These are phyloP conservation scores for Mystacides longicornis DNA, from an alignment of 2,888 invertebrate genomes.

Conservation along the genomic window DNA sequence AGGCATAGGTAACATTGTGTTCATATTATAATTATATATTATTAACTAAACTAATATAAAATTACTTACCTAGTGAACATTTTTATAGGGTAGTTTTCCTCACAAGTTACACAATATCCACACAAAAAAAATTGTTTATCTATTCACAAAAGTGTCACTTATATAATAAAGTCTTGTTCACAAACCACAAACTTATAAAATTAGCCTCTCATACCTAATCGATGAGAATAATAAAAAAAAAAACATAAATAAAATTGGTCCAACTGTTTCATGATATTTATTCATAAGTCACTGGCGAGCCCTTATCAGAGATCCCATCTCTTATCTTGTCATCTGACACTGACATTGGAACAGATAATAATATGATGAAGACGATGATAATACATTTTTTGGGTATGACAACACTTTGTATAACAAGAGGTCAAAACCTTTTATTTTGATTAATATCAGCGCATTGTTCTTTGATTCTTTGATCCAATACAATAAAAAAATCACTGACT, in stretches of 20 bases:
- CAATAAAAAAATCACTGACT: background rate
- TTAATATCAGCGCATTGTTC: background rate
- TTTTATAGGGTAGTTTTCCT: conserved; percentile 5
- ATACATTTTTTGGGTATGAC: background rate
- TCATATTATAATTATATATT: too few relatives aligned
- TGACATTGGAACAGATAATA: background rate
- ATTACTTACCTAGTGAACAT: conserved; percentile 14
- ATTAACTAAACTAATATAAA: too few relatives aligned
- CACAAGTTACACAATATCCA: background rate
- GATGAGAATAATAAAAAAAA: too few relatives aligned
- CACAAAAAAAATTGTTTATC: background rate
- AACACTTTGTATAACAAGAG: conserved; percentile 1
- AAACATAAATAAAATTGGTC: background rate
- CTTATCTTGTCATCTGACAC: background rate
- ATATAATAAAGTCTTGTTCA: too few relatives aligned
- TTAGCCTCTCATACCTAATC: too few relatives aligned
- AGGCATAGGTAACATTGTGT: too few relatives aligned
- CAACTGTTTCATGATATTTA: background rate
- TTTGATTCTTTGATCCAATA: too few relatives aligned
- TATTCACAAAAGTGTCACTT: too few relatives aligned
- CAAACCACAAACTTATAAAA: too few relatives aligned
- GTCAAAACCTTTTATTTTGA: background rate
- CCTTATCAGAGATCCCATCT: background rate
- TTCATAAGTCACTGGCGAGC: background rate
- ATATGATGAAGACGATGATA: too few relatives aligned